These are phyloP conservation scores for Epinotia demarniana DNA, from an alignment of 2,888 invertebrate genomes.

Conservation along the genomic window DNA sequence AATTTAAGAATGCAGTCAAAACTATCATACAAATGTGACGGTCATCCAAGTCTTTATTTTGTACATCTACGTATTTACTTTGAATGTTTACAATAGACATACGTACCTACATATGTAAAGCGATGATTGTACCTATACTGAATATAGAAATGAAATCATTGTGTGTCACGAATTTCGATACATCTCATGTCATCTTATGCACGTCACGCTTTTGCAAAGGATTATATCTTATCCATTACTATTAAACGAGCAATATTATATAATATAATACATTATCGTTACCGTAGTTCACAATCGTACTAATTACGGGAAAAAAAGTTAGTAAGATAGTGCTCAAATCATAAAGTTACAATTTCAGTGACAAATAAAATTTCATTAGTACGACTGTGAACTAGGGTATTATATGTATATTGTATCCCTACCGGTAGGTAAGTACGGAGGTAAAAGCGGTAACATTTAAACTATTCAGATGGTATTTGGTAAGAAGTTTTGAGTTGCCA, in stretches of 20 bases:
- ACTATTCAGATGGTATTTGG: neutral
- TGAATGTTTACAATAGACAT: conserved; percentile 5
- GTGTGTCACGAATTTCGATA: conserved; percentile 25
- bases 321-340: no score
- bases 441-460: neutral
- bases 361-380: no score
- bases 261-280: no score
- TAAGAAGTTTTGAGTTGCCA: neutral
- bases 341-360: no score
- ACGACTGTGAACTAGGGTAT: no score
- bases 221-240: no score
- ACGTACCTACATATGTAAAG: conserved; percentile 11
- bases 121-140: conserved; percentile 27
- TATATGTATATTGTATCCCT: no score
- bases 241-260: no score
- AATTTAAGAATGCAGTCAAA: conserved; percentile 38
- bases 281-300: no score
- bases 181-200: conserved; percentile 19
- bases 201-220: neutral
- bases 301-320: no score
- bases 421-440: no score
- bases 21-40: neutral
- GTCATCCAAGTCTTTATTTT: neutral
- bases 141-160: conserved; percentile 45
- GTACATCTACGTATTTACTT: conserved; percentile 15